Conservation (phyloP, 1,140 invertebrate species). For the Magallana ariakensis region DNA sequence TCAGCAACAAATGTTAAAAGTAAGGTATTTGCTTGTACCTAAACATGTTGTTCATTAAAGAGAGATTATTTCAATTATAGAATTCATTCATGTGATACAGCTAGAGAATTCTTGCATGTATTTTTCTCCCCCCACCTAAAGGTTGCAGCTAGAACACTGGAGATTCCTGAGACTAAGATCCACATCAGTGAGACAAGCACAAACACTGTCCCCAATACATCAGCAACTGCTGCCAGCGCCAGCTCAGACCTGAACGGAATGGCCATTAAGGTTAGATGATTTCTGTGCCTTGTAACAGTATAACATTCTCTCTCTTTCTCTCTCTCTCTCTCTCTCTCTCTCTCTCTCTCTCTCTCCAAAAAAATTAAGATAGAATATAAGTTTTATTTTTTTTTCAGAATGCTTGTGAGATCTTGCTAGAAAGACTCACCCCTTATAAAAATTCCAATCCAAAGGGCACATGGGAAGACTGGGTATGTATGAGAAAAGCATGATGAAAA, state of each 20-base stretch:
- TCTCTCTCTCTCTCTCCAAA: no score
- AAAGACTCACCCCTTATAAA: constrained; percentile 89
- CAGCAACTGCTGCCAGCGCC: constrained; percentile 93
- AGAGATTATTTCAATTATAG: no score
- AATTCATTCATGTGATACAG: no score
- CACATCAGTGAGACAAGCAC: constrained; percentile 93
- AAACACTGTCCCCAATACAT: constrained; percentile 96
- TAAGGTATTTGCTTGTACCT: no score
- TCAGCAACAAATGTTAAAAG: not conserved
- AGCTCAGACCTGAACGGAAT: constrained; percentile 97
- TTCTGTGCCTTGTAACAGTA: no score
- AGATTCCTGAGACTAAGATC: constrained; percentile 88
- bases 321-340: no score
- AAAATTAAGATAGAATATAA: not conserved
- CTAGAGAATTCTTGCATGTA: not conserved
- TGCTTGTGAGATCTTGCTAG: constrained; percentile 89
- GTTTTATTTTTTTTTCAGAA: constrained; percentile 81
- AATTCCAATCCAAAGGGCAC: constrained; percentile 88
- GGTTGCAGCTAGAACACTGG: constrained; percentile 83
- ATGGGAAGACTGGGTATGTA: constrained; percentile 92
- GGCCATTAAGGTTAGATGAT: constrained; percentile 88
- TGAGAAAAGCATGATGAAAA: no score
- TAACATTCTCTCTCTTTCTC: no score
- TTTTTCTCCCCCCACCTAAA: constrained; percentile 52
- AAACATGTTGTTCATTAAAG: no score